phyloP scores from a whole-genome alignment of 1,140 invertebrate species.

The Homarus americanus region DNA sequence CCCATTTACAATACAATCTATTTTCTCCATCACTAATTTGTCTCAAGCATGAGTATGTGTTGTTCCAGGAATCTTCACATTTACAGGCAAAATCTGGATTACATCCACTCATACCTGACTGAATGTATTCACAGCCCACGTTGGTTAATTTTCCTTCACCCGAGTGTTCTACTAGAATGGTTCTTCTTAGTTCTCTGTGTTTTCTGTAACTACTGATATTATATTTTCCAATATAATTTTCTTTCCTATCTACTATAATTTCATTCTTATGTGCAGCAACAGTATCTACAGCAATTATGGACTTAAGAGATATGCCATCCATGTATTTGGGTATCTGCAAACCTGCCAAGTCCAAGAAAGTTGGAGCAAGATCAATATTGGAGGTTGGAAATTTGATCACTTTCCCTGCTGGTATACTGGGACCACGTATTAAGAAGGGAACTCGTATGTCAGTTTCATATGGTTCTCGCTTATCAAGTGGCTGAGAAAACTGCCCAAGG shows the following conservation, averaged over 20 bases:
- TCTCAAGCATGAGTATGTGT: conserved; percentile 89
- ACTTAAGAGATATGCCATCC: conserved; percentile 84
- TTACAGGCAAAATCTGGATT: conserved; percentile 84
- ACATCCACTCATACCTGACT: conserved; percentile 82
- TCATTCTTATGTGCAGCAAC: conserved; percentile 61
- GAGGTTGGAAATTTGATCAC: conserved; percentile 82
- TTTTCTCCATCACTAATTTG: conserved; percentile 81
- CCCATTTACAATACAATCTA: conserved; percentile 87
- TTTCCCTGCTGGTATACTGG: conserved; percentile 81
- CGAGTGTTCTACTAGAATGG: conserved; percentile 87
- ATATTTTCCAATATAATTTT: neutral
- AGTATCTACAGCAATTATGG: conserved; percentile 75
- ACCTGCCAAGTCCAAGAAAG: conserved; percentile 85
- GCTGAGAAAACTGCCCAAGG: conserved; percentile 87
- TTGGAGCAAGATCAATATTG: conserved; percentile 90
- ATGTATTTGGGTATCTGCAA: conserved; percentile 79
- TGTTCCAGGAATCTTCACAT: conserved; percentile 90
- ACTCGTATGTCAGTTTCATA: conserved; percentile 93
- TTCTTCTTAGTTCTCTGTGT: conserved; percentile 75
- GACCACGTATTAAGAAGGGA: conserved; percentile 89
- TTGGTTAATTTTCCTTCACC: conserved; percentile 83
- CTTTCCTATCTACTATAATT: neutral
- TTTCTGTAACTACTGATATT: neutral
- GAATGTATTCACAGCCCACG: conserved; percentile 67
- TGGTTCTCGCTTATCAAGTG: conserved; percentile 91